Conservation (phyloP, 53 echinoderm and acorn worm species). For the Astropecten irregularis region DNA sequence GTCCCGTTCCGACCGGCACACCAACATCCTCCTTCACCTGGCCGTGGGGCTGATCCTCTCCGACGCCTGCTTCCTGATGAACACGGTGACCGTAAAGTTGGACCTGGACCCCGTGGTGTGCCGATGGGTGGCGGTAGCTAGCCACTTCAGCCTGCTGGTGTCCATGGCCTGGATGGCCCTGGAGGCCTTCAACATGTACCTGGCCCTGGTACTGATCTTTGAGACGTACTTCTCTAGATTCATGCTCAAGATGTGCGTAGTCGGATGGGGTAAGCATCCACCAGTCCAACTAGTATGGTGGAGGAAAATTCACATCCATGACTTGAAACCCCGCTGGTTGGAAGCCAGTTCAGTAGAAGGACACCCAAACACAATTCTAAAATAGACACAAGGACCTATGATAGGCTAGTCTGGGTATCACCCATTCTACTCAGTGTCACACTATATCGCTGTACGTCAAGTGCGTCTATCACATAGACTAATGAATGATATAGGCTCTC, state of each 20-base stretch:
- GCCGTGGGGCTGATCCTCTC: conserved; percentile 71
- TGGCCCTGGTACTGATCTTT: conserved; percentile 88
- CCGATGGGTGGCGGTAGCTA: conserved; percentile 33
- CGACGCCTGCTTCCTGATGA: conserved; percentile 72
- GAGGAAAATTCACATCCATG: too few species aligned
- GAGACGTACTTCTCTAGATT: conserved; percentile 73
- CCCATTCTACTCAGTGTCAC: too few species aligned
- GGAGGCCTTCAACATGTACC: conserved; percentile 95
- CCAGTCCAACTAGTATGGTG: too few species aligned
- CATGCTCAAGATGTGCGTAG: conserved; percentile 77
- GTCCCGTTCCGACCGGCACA: conserved; percentile 61
- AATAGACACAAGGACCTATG: too few species aligned
- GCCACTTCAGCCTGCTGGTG: conserved; percentile 82
- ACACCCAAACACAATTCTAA: too few species aligned
- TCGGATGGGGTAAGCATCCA: conserved; percentile 97
- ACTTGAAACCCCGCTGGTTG: too few species aligned
- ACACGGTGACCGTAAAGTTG: conserved; percentile 8
- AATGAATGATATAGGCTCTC: too few species aligned
- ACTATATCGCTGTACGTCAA: too few species aligned
- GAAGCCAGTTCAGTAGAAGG: too few species aligned
- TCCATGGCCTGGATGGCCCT: conserved; percentile 94
- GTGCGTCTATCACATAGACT: too few species aligned
- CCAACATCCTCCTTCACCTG: conserved; percentile 87
- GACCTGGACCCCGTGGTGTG: neutral
- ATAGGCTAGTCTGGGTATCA: too few species aligned